Percentiles rank a stretch among this genome's conserved stretches.
Conservation (phyloP, 2,888 invertebrate genomes). For the Villa cingulata region DNA sequence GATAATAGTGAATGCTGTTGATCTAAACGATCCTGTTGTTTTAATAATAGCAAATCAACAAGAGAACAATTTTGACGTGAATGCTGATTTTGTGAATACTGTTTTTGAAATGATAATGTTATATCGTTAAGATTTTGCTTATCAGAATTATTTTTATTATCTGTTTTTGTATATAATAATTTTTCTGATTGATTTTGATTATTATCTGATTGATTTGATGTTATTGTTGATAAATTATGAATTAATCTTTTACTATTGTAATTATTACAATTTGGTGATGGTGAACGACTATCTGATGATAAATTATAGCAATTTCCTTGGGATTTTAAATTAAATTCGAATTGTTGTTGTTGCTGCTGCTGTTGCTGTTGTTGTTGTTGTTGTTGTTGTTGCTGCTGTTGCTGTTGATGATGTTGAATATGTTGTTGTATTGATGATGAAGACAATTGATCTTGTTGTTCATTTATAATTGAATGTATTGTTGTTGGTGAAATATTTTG, state of each 20-base stretch:
- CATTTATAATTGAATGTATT: too few relatives aligned
- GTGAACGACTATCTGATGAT: slow-evolving; percentile 7
- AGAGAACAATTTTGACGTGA: slow-evolving; percentile 9
- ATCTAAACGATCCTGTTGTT: slow-evolving; percentile 13
- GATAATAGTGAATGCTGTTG: slow-evolving; percentile 5
- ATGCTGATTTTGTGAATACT: slow-evolving; percentile 1
- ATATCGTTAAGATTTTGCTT: background rate
- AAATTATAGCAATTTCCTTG: background rate
- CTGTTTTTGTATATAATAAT: background rate
- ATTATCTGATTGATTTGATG: slow-evolving; percentile 3
- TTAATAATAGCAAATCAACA: slow-evolving; percentile 16
- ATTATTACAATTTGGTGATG: slow-evolving; percentile 8
- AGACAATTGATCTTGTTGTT: too few relatives aligned
- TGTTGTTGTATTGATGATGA: background rate
- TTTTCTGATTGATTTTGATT: background rate
- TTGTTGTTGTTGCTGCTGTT: slow-evolving; percentile 10
- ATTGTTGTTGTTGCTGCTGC: slow-evolving; percentile 1
- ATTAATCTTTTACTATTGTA: slow-evolving; percentile 2
- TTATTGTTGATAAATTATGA: slow-evolving; percentile 6
- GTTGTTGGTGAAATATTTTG: background rate
- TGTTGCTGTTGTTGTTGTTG: slow-evolving; percentile 1
- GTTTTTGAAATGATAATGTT: background rate
- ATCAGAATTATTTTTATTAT: background rate
- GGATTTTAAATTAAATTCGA: background rate
- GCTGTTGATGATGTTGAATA: slow-evolving; percentile 2